A percentile compares a stretch with the other conserved stretches of the same genome.
These are phyloP conservation scores for Temnothorax nylanderi DNA, from an alignment of 1,140 invertebrate species.

Conservation along the genomic window DNA sequence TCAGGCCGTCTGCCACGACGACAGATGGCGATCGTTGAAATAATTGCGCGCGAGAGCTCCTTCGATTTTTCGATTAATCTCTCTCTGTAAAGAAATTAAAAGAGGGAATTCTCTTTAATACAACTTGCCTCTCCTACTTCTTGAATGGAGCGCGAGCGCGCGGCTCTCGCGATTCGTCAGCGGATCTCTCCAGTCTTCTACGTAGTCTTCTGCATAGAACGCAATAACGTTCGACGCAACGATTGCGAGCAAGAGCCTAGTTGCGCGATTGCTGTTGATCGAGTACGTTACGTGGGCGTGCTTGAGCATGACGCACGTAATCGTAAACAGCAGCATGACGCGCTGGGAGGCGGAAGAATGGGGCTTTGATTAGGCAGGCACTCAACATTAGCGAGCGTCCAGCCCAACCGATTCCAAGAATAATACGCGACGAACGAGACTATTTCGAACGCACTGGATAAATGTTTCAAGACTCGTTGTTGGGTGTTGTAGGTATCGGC, in stretches of 20 bases:
- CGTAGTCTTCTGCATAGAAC: background rate
- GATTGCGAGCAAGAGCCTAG: conserved; percentile 20
- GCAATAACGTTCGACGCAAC: conserved; percentile 7
- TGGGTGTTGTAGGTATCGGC: conserved; percentile 45
- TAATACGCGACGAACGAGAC: conserved; percentile 58
- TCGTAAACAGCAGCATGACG: conserved; percentile 54
- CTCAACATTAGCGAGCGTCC: conserved; percentile 48
- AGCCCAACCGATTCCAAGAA: conserved; percentile 54
- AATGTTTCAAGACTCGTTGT: conserved; percentile 62
- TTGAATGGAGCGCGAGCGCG: background rate
- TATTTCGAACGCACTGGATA: conserved; percentile 62
- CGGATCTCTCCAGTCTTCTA: background rate
- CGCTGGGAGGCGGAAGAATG: conserved; percentile 56
- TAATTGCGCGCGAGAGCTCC: conserved; percentile 27
- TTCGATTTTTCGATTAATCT: conserved; percentile 4
- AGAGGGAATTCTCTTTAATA: background rate
- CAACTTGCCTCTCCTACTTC: background rate
- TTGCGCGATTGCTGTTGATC: conserved; percentile 41
- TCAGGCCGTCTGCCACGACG: conserved; percentile 12
- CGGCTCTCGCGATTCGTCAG: background rate
- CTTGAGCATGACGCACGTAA: conserved; percentile 52
- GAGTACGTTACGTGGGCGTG: conserved; percentile 56
- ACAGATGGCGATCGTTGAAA: conserved; percentile 44
- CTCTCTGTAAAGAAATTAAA: background rate
- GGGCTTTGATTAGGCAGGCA: conserved; percentile 50